Base-by-base conservation (phyloP, 2,113 vertebrate species). In the Serilophus lunatus region DNA sequence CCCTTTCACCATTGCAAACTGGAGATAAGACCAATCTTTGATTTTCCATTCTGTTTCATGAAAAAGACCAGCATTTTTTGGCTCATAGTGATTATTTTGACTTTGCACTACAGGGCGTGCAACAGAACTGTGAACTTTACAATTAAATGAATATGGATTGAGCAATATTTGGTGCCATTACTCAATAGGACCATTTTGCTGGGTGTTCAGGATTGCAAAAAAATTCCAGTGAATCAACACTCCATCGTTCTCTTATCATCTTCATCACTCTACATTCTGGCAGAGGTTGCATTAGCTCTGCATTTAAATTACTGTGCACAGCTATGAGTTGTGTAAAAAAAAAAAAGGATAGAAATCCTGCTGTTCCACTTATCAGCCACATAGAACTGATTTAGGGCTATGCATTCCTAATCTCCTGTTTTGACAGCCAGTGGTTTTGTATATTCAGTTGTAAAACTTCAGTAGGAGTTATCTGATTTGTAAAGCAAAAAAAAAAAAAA, bases 91-190 rank as follows among this genome's bases (percentile, higher is more conserved):
- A 31, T 36, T 25, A 29, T 76, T 87, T 50, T 74, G 59, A 42
- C 45, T 94, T 85, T 92, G 38, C 45, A 76, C 10, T 87, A 12
- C 3, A 44, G 59, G 47, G 53, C 78, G 59, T 64, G 54, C 50
- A 87, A 91, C 70, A 85, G 64, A 93, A 56, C 66, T 94, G 87
- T 88, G 93, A 96, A 11, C 35, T 88, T 70, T 44, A 82, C 63
- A 88, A 70, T 74, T 85, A 85, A 88, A 96, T 95, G 79, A 91
- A 90, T 95, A 95, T 63, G 75, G 82, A 96, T 88, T 76, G 79
- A 59, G 40, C 63, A 88, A 61, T 69, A 28, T 47, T 90, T 69
- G 54, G 28, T 95, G 54, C 63, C 54, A 79, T 94, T 90, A 85
- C 82, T 95, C 94, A 91, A 66, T 36, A 74, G 59, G 87, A 77